A percentile compares a stretch with the other conserved stretches of the same genome.
Evolutionary conservation across 2,888 invertebrate species (phyloP).

Genomic region (Pocota personata): DNA sequence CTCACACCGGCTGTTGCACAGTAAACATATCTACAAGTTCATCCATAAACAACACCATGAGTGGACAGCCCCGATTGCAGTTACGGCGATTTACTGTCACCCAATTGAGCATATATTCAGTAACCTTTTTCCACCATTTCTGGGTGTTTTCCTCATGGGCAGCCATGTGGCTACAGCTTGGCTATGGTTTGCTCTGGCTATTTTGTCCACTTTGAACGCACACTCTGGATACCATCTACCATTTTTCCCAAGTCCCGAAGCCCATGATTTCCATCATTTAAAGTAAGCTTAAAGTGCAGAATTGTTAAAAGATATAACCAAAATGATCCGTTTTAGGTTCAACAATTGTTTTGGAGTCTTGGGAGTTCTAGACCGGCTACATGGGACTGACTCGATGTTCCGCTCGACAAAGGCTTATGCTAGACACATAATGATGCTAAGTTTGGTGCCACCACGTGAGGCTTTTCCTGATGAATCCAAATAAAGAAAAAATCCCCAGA

Average conservation of each 20-base stretch:
- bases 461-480: slow-evolving; percentile 85
- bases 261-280: slow-evolving; percentile 94
- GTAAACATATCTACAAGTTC: slow-evolving; percentile 89
- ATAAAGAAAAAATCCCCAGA: not conserved
- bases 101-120: slow-evolving; percentile 90
- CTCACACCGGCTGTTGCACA: slow-evolving; percentile 91
- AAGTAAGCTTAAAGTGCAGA: slow-evolving; percentile 84
- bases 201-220: slow-evolving; percentile 90
- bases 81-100: slow-evolving; percentile 91
- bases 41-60: slow-evolving; percentile 95
- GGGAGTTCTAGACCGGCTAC: slow-evolving; percentile 91
- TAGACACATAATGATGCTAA: slow-evolving; percentile 89
- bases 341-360: slow-evolving; percentile 93
- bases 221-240: slow-evolving; percentile 94
- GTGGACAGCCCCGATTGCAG: slow-evolving; percentile 94
- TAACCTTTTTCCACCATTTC: slow-evolving; percentile 89
- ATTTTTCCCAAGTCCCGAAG: slow-evolving; percentile 92
- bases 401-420: slow-evolving; percentile 88
- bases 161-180: slow-evolving; percentile 90
- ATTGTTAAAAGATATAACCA: not conserved
- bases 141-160: slow-evolving; percentile 89
- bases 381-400: slow-evolving; percentile 92
- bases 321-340: slow-evolving; percentile 85
- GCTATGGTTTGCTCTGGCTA: slow-evolving; percentile 92
- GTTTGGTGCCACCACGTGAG: slow-evolving; percentile 87